Evolutionary conservation across 2,888 invertebrate species (phyloP), one percentile per base, ranked within the genome.

Genomic region (Sepioteuthis lessoniana): DNA sequence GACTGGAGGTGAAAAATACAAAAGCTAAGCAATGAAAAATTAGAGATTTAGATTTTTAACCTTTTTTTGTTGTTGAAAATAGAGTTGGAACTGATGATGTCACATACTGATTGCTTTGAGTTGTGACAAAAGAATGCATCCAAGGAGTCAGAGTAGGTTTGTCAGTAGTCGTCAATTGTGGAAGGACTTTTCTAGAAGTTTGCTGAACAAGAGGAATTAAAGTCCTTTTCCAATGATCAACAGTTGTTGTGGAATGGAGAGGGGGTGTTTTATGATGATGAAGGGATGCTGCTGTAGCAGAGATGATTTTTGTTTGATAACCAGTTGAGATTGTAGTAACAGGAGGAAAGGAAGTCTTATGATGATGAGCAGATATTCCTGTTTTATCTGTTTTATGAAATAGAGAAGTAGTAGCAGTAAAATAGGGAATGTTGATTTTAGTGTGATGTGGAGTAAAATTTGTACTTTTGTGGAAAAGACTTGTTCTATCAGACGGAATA

Each of bases 11-110:
- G 10, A 10, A 76, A n/a, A 19, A n/a, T n/a, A n/a, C n/a, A n/a
- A 76, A 76, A 19, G n/a, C n/a, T 16, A n/a, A 35, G n/a, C 35
- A 35, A 35, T 76, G 35, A 76, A 76, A 35, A 76, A 76, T n/a
- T n/a, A 13, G 4, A 25, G n/a, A n/a, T n/a, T 16, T 10, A 76
- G 76, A n/a, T 76, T 76, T 42, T 76, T n/a, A 28, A 76, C 76
- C 76, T 76, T n/a, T n/a, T 16, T 13, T n/a, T 16, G 76, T 35
- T 76, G 76, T 76, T n/a, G 76, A 16, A 35, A 76, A 76, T n/a
- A 76, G 76, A 76, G 76, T 76, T 76, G n/a, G n/a, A 76, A 76
- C n/a, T 76, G 76, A 31, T 76, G 76, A 76, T n/a, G 76, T 76
- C 76, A 76, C n/a, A 76, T n/a, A 16, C 3, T 76, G n/a, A 76